Conservation (phyloP, 2,888 invertebrate genomes). For the Autographa pulchrina region DNA sequence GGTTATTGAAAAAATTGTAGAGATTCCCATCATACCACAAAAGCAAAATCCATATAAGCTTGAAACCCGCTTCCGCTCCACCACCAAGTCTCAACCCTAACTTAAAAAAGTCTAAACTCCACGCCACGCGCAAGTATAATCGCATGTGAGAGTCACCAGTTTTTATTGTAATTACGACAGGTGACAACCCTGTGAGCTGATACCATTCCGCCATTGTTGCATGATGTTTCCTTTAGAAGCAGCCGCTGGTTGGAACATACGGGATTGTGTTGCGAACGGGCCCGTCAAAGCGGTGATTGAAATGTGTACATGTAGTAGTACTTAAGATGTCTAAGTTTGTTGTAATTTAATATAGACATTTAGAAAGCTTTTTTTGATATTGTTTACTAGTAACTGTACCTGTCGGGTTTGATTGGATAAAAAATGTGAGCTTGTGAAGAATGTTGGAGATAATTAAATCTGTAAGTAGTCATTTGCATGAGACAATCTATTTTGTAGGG, state of each 20-base stretch:
- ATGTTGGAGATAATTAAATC: too few relatives aligned
- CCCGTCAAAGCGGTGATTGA: not conserved
- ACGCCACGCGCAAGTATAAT: conserved; percentile 52
- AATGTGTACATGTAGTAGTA: not conserved
- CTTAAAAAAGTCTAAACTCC: conserved; percentile 48
- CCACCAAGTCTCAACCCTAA: not conserved
- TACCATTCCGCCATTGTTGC: conserved; percentile 61
- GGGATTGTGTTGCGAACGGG: conserved; percentile 3
- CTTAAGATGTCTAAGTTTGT: too few relatives aligned
- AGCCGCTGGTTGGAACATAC: conserved; percentile 40
- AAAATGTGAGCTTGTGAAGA: too few relatives aligned
- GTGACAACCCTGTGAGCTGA: conserved; percentile 62
- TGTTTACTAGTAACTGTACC: too few relatives aligned
- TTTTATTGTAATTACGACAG: conserved; percentile 64
- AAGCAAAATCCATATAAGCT: not conserved
- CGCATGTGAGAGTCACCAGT: conserved; percentile 44
- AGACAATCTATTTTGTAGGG: too few relatives aligned
- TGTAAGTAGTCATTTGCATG: too few relatives aligned
- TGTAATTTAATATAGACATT: too few relatives aligned
- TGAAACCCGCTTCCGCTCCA: conserved; percentile 19
- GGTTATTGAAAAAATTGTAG: too few relatives aligned
- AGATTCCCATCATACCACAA: too few relatives aligned
- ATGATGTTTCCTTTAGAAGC: conserved; percentile 55
- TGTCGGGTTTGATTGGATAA: too few relatives aligned
- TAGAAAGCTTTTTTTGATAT: too few relatives aligned